A percentile compares a stretch with the other conserved stretches of the same genome.
These are phyloP conservation scores for Mythimna pallens DNA, from an alignment of 2,888 invertebrate species.

Conservation along the genomic window DNA sequence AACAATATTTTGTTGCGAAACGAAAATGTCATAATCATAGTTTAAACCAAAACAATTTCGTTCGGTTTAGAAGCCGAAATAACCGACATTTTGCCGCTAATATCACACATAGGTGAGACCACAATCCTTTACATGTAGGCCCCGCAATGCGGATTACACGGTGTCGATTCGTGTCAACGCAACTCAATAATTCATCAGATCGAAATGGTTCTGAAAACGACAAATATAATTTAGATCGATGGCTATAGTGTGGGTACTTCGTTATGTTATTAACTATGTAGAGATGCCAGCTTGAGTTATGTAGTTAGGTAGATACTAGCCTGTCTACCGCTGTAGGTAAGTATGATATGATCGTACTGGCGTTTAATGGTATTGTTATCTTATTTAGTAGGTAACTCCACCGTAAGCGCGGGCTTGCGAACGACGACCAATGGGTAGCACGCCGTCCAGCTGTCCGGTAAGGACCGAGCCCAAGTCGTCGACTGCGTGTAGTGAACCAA, in stretches of 20 bases:
- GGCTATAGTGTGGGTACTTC: slow-evolving; percentile 25
- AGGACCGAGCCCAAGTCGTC: no score
- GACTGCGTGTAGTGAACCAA: no score
- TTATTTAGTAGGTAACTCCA: neutral
- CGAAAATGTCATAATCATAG: slow-evolving; percentile 11
- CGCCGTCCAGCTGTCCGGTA: no score
- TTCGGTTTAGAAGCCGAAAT: slow-evolving; percentile 25
- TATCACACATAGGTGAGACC: slow-evolving; percentile 17
- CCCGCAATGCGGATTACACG: slow-evolving; percentile 72
- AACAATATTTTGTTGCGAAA: slow-evolving; percentile 11
- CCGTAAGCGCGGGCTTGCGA: no score
- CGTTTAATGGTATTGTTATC: neutral
- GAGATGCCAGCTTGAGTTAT: slow-evolving; percentile 6
- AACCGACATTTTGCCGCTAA: slow-evolving; percentile 35
- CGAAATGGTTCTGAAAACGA: slow-evolving; percentile 69
- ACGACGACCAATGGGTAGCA: no score
- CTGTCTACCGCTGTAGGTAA: neutral
- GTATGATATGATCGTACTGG: neutral
- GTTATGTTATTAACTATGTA: slow-evolving; percentile 28
- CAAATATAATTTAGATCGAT: slow-evolving; percentile 72
- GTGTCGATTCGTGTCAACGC: slow-evolving; percentile 73
- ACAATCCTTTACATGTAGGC: slow-evolving; percentile 44
- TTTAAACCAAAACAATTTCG: slow-evolving; percentile 10
- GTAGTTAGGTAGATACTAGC: neutral
- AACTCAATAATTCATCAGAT: slow-evolving; percentile 79